Base-by-base conservation (phyloP, 2,113 vertebrate genomes). In the Daubentonia madagascariensis region DNA sequence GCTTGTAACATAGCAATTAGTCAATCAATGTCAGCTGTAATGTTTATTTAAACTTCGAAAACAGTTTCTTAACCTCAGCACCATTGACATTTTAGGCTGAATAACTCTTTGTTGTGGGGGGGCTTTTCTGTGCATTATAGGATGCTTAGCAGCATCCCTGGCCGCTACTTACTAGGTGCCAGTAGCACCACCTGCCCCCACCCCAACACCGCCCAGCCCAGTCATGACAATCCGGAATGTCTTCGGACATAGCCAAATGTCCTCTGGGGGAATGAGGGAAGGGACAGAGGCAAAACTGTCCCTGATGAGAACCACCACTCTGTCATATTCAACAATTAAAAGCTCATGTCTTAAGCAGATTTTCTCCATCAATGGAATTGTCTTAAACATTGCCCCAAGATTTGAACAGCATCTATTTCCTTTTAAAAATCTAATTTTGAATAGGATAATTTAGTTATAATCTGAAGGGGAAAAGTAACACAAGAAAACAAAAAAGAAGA, bases 341-440 rank as follows among this genome's bases (percentile, higher is more conserved):
- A 89, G 25, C 20, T n/a, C 22, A 17, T 48, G 30, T 37, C 35
- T 85, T 32, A 89, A 86, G n/a, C 40, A 83, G 35, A 50, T 91
- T 70, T 45, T 48, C 73, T 96, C 14, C 40, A 30, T 84, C n/a
- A 72, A 40, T n/a, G 80, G 25, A 89, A 95, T 59, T 43, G 5
- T 54, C 30, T 4, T 43, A 94, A 91, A 81, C 32, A 65, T 80
- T 48, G 37, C n/a, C n/a, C 30, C 37, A 70, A 79, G 45, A 63
- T 48, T 93, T 45, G 45, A 67, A 75, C 9, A 86, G 17, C 57
- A 68, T 48, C 50, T 80, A 28, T 89, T 89, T 89, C 65, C 40
- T 70, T 45, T 85, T 78, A 59, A 80, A 54, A 89, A 35, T 83
- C 25, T 78, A 87, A 91, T 23, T 91, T 70, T 79, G 32, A 65